phyloP scores from a whole-genome alignment of 2,113 vertebrate species.

The Gnathonemus echidnorhynchus region DNA sequence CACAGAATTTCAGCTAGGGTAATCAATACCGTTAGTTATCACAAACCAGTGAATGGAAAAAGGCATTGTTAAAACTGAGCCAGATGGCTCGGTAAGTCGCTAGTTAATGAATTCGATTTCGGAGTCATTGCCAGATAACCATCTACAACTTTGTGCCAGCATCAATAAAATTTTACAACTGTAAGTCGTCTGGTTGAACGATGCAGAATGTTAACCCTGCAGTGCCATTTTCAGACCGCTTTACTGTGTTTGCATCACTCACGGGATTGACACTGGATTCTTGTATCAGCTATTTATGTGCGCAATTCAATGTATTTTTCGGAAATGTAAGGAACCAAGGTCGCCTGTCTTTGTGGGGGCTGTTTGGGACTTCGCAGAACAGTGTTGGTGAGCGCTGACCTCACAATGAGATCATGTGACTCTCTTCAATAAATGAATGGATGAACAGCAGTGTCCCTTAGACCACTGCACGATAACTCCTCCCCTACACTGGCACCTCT shows the following conservation, averaged over 20 bases:
- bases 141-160: background rate
- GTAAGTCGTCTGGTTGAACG: background rate
- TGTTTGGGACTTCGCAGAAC: slow-evolving; percentile 3
- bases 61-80: background rate
- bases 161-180: background rate
- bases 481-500: slow-evolving; percentile 18
- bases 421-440: slow-evolving; percentile 39
- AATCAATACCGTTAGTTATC: background rate
- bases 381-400: slow-evolving; percentile 26
- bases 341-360: slow-evolving; percentile 15
- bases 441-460: slow-evolving; percentile 44
- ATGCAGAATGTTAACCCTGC: slow-evolving; percentile 42
- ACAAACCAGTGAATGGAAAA: background rate
- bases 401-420: slow-evolving; percentile 38
- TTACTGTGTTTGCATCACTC: slow-evolving; percentile 33
- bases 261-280: slow-evolving; percentile 30
- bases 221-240: slow-evolving; percentile 37
- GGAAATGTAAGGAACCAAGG: background rate
- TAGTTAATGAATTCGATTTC: background rate
- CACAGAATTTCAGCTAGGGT: background rate
- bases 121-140: background rate
- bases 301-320: background rate
- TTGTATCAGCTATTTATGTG: slow-evolving; percentile 16
- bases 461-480: slow-evolving; percentile 30
- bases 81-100: background rate